Conservation (phyloP, 2,888 invertebrate genomes). For the Lasioglossum lativentre region DNA sequence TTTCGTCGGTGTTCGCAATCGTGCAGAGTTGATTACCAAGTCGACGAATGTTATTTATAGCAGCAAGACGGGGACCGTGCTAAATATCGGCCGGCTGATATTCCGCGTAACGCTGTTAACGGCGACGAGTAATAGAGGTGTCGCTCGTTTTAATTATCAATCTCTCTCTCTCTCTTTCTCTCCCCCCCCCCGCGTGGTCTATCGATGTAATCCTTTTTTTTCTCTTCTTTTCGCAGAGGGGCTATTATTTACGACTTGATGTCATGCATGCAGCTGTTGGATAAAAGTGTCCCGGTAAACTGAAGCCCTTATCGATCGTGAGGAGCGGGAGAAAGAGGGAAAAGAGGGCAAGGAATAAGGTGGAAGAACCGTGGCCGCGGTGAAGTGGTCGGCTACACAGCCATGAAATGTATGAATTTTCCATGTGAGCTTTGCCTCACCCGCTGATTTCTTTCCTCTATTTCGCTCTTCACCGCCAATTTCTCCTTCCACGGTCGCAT, state of each 20-base stretch:
- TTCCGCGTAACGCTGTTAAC: conserved; percentile 34
- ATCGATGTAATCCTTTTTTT: conserved; percentile 43
- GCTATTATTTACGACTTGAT: conserved; percentile 62
- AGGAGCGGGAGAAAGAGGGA: conserved; percentile 38
- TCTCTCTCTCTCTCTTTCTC: conserved; percentile 11
- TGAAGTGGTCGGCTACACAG: conserved; percentile 56
- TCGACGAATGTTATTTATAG: conserved; percentile 6
- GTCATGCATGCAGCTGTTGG: conserved; percentile 54
- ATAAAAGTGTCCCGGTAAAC: conserved; percentile 66
- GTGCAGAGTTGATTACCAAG: conserved; percentile 17
- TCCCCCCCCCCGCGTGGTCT: neutral
- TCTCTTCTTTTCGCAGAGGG: neutral
- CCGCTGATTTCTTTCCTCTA: conserved; percentile 51
- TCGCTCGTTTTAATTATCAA: conserved; percentile 60
- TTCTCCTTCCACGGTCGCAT: conserved; percentile 43
- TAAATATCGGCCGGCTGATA: conserved; percentile 37
- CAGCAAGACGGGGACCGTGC: neutral
- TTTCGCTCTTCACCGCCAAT: conserved; percentile 31
- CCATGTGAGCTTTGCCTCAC: conserved; percentile 53
- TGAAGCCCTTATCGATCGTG: conserved; percentile 63
- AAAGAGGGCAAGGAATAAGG: conserved; percentile 27
- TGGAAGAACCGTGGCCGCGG: conserved; percentile 28
- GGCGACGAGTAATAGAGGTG: conserved; percentile 32
- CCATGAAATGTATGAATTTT: conserved; percentile 70
- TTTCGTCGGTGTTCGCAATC: conserved; percentile 12